Conservation (phyloP, 2,113 vertebrate species). For the Centropus bengalensis region DNA sequence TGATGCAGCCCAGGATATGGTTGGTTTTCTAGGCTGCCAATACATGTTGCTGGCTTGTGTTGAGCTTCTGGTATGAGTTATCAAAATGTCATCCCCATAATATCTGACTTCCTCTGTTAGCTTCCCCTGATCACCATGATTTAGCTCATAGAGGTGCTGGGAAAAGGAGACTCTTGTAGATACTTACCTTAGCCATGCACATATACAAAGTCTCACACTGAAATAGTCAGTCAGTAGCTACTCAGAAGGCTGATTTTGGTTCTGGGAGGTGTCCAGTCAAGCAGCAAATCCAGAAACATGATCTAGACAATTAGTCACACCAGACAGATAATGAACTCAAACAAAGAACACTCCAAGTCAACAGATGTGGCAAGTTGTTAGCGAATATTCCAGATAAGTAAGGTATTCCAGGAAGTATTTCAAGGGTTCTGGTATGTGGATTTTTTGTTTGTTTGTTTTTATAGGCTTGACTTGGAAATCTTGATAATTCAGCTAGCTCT, state of each 20-base stretch:
- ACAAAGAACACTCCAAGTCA: neutral
- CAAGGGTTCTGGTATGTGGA: neutral
- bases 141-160: neutral
- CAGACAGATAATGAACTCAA: neutral
- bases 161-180: neutral
- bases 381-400: constrained; percentile 34
- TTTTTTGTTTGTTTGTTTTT: no score
- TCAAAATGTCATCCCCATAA: neutral
- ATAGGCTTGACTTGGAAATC: neutral
- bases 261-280: neutral
- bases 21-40: no score
- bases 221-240: neutral
- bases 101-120: neutral
- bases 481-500: neutral
- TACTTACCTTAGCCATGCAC: neutral
- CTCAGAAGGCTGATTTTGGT: neutral
- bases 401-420: constrained; percentile 19
- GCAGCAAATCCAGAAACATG: neutral
- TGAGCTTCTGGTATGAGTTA: neutral
- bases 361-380: neutral
- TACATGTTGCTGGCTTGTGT: no score
- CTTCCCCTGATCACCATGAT: neutral
- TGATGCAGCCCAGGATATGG: no score
- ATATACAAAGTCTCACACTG: neutral
- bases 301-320: neutral